Percentiles rank a stretch among this genome's conserved stretches.
phyloP scores from a whole-genome alignment of 2,888 invertebrate genomes.

The Leptinotarsa peninsularis region DNA sequence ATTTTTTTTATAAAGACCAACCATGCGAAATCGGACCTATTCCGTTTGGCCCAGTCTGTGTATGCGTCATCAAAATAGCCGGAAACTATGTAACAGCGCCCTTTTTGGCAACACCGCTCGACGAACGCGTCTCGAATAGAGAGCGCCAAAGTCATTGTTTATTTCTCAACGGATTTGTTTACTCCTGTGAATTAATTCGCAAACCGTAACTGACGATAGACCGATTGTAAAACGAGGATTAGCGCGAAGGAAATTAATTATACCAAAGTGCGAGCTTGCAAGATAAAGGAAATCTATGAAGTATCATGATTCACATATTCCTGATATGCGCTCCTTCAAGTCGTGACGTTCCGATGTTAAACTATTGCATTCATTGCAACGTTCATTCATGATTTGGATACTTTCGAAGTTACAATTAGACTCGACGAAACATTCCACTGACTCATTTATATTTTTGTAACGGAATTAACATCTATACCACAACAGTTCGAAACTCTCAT shows the following conservation, averaged over 20 bases:
- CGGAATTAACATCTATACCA: too few species aligned
- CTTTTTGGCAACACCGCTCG: not conserved
- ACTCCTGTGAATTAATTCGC: conserved; percentile 17
- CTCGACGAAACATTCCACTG: not conserved
- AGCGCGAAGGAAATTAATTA: not conserved
- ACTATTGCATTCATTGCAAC: not conserved
- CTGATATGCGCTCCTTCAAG: not conserved
- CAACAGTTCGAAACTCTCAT: too few species aligned
- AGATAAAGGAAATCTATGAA: not conserved
- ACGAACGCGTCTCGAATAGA: not conserved
- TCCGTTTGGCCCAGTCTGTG: too few species aligned
- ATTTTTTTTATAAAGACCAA: too few species aligned
- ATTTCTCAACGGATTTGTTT: conserved; percentile 20
- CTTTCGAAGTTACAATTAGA: not conserved
- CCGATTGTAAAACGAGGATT: conserved; percentile 5
- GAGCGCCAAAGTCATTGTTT: conserved; percentile 16
- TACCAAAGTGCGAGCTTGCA: not conserved
- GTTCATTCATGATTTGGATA: not conserved
- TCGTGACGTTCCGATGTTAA: not conserved
- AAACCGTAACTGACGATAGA: not conserved
- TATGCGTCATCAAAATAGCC: not conserved
- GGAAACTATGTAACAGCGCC: not conserved
- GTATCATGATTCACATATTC: not conserved
- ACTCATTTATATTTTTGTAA: not conserved
- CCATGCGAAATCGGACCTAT: too few species aligned